phyloP scores from a whole-genome alignment of 1,140 invertebrate genomes.

The Anastrepha obliqua region DNA sequence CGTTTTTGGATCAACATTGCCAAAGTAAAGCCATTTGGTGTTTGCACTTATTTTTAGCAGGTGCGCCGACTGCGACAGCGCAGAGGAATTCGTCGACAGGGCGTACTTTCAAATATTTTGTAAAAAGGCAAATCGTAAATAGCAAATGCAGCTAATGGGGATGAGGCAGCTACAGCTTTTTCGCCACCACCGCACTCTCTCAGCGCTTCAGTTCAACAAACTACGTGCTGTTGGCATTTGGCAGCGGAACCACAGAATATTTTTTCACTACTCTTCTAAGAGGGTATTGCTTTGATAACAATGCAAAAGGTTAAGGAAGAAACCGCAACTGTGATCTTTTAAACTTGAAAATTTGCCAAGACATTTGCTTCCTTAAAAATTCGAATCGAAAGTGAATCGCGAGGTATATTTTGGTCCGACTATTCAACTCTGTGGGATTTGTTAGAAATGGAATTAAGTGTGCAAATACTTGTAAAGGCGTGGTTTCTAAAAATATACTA shows the following conservation, averaged over 20 bases:
- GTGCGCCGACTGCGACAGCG: background rate
- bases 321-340: constrained; percentile 15
- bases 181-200: constrained; percentile 1
- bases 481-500: too few relatives aligned
- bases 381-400: background rate
- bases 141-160: background rate
- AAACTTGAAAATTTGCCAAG: constrained; percentile 50
- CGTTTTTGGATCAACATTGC: constrained; percentile 52
- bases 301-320: constrained; percentile 6
- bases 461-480: too few relatives aligned
- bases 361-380: background rate
- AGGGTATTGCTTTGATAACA: constrained; percentile 29
- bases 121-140: constrained; percentile 26
- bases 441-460: background rate
- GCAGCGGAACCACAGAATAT: background rate
- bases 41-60: constrained; percentile 41
- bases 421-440: background rate
- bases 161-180: background rate
- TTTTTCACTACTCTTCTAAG: background rate
- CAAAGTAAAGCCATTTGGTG: constrained; percentile 45
- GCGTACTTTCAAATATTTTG: constrained; percentile 4
- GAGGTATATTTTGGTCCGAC: background rate
- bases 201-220: constrained; percentile 30
- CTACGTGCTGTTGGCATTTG: constrained; percentile 16
- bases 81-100: constrained; percentile 21